Evolutionary conservation across 1,140 invertebrate genomes (phyloP), one percentile per base, ranked within the genome.

Genomic region (Papilio xuthus): DNA sequence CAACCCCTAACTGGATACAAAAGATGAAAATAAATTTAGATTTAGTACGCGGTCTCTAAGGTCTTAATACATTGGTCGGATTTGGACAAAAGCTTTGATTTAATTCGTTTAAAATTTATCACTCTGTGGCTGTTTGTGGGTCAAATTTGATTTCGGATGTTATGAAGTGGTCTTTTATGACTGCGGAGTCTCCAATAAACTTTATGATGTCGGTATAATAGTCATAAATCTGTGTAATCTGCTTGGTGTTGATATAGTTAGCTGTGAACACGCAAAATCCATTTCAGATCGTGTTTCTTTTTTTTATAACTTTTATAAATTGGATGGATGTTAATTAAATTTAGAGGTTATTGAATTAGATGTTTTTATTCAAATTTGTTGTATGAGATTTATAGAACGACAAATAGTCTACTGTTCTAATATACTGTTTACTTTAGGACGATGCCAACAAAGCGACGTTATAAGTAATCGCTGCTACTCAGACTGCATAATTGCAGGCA

Each of bases 101-200:
- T 90, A 90, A 91, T 91, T 85, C 86, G 82, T 89, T 90, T 87
- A 89, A 90, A 91, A 90, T 92, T 92, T 92, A 92, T 92, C 85
- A 80, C 84, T 80, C 53, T 82, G 74, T 67, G 79, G 72, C 78
- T 84, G 84, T 85, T 87, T 88, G 85, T 86, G 70, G 82, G 84
- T 86, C 80, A 80, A 86, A 89, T 89, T 86, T 84, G 86, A 88
- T 88, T 90, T 88, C 50, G 79, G 81, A 77, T 86, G 80, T 83
- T 88, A 87, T 87, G 84, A 84, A 88, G 83, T 89, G 84, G 82
- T 85, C 78, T 88, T 91, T 90, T 88, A 88, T 87, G 79, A 83
- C 82, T 79, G 32, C 72, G 78, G 50, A 69, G 50, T 75, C 80
- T 63, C 78, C 83, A 85, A 89, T 89, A 89, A 89, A 88, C 3